These are phyloP conservation scores for Aurelia aurita complex sp. Pacific DNA, from an alignment of 30 jellyfish, hydroid and myxozoan genomes.

Conservation along the genomic window DNA sequence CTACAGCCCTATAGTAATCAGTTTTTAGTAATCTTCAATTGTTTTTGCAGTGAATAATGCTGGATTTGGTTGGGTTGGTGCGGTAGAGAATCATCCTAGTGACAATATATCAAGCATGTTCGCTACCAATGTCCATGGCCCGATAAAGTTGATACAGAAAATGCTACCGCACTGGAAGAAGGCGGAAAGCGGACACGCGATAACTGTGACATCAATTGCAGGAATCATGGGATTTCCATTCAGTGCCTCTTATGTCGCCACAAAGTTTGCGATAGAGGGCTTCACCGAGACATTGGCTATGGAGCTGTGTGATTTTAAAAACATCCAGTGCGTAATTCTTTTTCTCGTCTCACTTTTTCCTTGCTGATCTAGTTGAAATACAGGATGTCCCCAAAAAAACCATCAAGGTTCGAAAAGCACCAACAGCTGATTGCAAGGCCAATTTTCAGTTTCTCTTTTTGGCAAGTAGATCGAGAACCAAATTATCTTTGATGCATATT, in stretches of 20 bases:
- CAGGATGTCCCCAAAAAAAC: too few species aligned
- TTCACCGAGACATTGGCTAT: constrained; percentile 34
- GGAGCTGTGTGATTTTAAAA: constrained; percentile 2
- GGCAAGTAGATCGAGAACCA: too few species aligned
- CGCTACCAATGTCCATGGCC: constrained; percentile 58
- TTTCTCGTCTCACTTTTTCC: too few species aligned
- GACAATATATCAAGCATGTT: constrained; percentile 20
- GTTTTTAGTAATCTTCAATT: not conserved
- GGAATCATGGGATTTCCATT: constrained; percentile 56
- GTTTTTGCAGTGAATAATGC: constrained; percentile 57
- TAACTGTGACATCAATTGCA: constrained; percentile 39
- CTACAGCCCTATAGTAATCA: not conserved
- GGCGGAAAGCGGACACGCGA: constrained; percentile 28
- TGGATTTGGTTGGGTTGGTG: constrained; percentile 57
- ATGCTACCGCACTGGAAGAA: constrained; percentile 63
- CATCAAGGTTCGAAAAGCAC: too few species aligned
- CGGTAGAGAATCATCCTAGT: constrained; percentile 15
- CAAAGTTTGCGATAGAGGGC: constrained; percentile 66
- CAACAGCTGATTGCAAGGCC: too few species aligned
- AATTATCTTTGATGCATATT: too few species aligned
- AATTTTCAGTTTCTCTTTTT: too few species aligned
- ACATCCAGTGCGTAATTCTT: too few species aligned
- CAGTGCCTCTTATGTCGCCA: constrained; percentile 22
- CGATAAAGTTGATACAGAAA: constrained; percentile 38
- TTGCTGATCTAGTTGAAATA: too few species aligned